Evolutionary conservation across 2,888 invertebrate genomes (phyloP).

Genomic region (Polyommatus iphigenia): DNA sequence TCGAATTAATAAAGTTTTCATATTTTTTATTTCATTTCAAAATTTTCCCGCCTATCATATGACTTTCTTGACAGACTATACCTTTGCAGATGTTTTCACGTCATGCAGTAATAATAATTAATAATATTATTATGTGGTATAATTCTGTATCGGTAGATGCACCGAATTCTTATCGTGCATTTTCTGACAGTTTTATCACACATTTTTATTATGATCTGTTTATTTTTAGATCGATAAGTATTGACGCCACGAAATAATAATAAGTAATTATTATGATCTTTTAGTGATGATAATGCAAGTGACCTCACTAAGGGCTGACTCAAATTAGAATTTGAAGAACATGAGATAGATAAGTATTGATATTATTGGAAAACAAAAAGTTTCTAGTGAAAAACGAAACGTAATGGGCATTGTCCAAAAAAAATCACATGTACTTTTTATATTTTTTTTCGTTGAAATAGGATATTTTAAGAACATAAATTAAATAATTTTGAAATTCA

Average conservation of each 20-base stretch:
- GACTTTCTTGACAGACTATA: too few relatives aligned
- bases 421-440: too few relatives aligned
- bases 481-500: too few relatives aligned
- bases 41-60: too few relatives aligned
- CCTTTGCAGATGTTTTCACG: too few relatives aligned
- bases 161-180: background rate
- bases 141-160: background rate
- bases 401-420: too few relatives aligned
- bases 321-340: background rate
- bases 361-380: background rate
- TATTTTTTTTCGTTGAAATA: too few relatives aligned
- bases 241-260: background rate
- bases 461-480: too few relatives aligned
- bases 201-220: background rate
- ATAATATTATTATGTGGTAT: background rate
- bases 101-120: too few relatives aligned
- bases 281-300: background rate
- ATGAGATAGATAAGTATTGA: background rate
- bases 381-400: background rate
- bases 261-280: background rate
- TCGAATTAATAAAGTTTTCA: too few relatives aligned
- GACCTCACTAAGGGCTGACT: background rate
- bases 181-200: background rate
- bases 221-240: constrained; percentile 5
- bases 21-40: too few relatives aligned